Base-by-base conservation (phyloP, 2,113 vertebrate genomes). In the Apteryx mantelli region DNA sequence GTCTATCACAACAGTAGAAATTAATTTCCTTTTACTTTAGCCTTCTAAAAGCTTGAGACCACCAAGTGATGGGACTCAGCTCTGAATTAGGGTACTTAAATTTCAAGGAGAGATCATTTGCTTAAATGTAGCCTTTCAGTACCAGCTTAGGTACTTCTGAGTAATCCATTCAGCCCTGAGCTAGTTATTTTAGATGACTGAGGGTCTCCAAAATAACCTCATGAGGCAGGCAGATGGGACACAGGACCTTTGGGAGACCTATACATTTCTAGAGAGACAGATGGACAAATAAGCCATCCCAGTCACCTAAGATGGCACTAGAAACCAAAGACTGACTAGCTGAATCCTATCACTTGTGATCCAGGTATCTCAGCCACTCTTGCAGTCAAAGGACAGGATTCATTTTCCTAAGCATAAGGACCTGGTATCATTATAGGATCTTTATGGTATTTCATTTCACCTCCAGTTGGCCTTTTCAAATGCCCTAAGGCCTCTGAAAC, bases 141-240 rank as follows among this genome's bases (percentile, higher is more conserved):
- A 78, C 7, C 10, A n/a, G 4, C 4, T 13, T 7, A 77, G 13
- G 12, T 55, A 69, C 0, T 0, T 58, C 28, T 13, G 19, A 40
- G 46, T 53, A 85, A 58, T 4, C 4, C 19, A 8, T 18, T 64
- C 38, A 82, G 56, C 25, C 25, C 19, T 71, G 22, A 30, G 4
- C 8, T 16, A 13, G 8, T 64, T 82, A 42, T 82, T 78, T 69
- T n/a, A 68, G 19, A 18, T 48, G 42, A 1, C 13, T 10, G 25
- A 66, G 70, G 15, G 7, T 85, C 30, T 88, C 13, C 17, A 55
- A 9, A 13, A 71, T 1, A 82, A 5, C 7, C 3, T 77, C 44
- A 34, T 28, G 14, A 89, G 25, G 10, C 5, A 71, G 13, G 13
- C 6, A 7, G 6, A 28, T 21, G 44, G 30, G 30, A 55, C 17